Conservation (phyloP, 2,888 invertebrate genomes). For the Idaea straminata region DNA sequence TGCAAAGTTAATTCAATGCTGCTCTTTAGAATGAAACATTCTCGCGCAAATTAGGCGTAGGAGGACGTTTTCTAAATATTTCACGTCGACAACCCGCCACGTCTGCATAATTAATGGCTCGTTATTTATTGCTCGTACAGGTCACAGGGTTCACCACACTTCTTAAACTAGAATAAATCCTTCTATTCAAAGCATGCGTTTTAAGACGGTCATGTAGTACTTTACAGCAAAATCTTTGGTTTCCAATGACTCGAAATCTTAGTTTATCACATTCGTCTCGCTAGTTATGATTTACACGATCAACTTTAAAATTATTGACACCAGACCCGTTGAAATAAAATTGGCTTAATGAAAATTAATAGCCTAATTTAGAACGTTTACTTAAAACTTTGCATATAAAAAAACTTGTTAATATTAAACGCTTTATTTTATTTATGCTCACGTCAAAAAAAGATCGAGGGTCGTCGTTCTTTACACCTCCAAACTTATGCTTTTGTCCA, state of each 20-base stretch:
- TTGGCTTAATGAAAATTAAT: neutral
- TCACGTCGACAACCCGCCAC: constrained; percentile 42
- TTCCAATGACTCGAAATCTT: neutral
- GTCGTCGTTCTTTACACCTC: constrained; percentile 27
- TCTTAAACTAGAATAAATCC: constrained; percentile 13
- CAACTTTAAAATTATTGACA: neutral
- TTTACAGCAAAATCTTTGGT: neutral
- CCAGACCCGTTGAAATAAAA: neutral
- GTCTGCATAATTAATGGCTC: constrained; percentile 54
- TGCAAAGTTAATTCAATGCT: constrained; percentile 41
- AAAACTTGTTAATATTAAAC: constrained; percentile 8
- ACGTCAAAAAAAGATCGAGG: constrained; percentile 11
- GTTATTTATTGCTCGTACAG: constrained; percentile 42
- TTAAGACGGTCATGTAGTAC: neutral
- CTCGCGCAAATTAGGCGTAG: constrained; percentile 51
- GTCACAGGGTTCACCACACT: constrained; percentile 21
- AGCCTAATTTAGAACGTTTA: neutral
- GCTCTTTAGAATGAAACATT: constrained; percentile 40
- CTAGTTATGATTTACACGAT: neutral
- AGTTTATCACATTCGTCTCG: neutral
- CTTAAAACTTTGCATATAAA: no score
- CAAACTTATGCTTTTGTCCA: constrained; percentile 26
- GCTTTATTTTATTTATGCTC: constrained; percentile 9
- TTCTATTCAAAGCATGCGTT: neutral
- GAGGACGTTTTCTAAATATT: constrained; percentile 58